Evolutionary conservation across 2,888 invertebrate species (phyloP), one percentile per base, ranked within the genome.

Genomic region (Eilema caniola): DNA sequence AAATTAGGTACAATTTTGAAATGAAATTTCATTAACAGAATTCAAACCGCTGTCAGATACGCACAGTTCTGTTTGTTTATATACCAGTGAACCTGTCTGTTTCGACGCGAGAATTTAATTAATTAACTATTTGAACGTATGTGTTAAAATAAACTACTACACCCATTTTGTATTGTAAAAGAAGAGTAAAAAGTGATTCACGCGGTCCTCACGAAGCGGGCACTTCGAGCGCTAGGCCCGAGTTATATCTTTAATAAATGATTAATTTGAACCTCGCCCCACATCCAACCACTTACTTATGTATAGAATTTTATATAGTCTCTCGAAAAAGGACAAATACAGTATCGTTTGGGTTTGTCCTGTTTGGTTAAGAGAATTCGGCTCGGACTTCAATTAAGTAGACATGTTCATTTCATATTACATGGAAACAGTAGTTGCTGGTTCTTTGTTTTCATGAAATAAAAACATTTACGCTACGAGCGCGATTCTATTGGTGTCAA

Each of bases 191-290:
- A 59, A 16, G 41, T 73, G 73, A 74, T 80, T 73, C 56, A 56
- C 70, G 41, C 70, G 71, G 67, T 73, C 67, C 41, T 20, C 57
- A 62, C 24, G 31, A 66, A 66, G 67, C 75, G 76, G 75, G 69
- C 70, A 76, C 80, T 80, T 73, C 75, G 72, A 70, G 76, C 76
- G 71, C 72, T 77, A 80, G 80, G 80, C 78, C 68, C 78, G 77
- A 82, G 79, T 78, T 79, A 77, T 79, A 75, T 77, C 74, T 83
- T 80, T 82, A 83, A 82, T 86, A 84, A 83, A 81, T 84, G 77
- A 85, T 85, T 87, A 82, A 87, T 86, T 81, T 72, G 73, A 71
- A 76, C 79, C 81, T 78, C 66, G 31, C 68, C 82, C 79, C 72
- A 70, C 77, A 65, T 67, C 28, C 62, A 16, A 66, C 72, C 75